These are phyloP conservation scores for Diceros bicornis DNA, from an alignment of 2,797 vertebrate genomes.

Conservation along the genomic window DNA sequence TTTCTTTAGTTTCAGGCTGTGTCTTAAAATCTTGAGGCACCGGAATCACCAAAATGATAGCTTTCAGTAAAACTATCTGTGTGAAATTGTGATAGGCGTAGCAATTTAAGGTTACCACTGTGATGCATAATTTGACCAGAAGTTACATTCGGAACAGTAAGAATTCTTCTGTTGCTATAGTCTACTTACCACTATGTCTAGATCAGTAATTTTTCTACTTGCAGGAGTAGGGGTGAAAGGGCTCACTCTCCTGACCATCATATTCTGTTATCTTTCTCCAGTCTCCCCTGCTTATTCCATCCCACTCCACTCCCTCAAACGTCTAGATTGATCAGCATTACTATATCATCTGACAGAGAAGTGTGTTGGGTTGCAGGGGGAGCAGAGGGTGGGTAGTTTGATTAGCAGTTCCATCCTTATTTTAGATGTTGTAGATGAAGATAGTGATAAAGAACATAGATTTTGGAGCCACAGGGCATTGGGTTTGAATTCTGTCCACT, in stretches of 20 bases:
- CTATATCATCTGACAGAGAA: background rate
- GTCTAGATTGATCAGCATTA: background rate
- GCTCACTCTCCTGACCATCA: background rate
- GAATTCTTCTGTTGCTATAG: background rate
- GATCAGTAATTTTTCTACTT: background rate
- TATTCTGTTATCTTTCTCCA: background rate
- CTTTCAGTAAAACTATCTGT: background rate
- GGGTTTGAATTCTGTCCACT: background rate
- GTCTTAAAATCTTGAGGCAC: conserved; percentile 33
- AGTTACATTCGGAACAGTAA: background rate
- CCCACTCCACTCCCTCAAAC: background rate
- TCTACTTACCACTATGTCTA: background rate
- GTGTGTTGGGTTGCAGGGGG: background rate
- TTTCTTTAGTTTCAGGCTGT: background rate
- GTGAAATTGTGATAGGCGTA: background rate
- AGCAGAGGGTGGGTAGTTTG: background rate
- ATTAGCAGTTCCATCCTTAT: background rate
- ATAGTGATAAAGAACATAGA: background rate
- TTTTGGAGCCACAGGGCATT: background rate
- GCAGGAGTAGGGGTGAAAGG: background rate
- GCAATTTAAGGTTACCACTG: background rate
- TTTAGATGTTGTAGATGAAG: background rate
- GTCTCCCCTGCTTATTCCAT: background rate
- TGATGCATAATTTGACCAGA: background rate
- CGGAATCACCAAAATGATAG: conserved; percentile 55